A percentile compares a stretch with the other conserved stretches of the same genome.
Conservation (phyloP, 2,797 vertebrate genomes). For the Pristis pectinata region DNA sequence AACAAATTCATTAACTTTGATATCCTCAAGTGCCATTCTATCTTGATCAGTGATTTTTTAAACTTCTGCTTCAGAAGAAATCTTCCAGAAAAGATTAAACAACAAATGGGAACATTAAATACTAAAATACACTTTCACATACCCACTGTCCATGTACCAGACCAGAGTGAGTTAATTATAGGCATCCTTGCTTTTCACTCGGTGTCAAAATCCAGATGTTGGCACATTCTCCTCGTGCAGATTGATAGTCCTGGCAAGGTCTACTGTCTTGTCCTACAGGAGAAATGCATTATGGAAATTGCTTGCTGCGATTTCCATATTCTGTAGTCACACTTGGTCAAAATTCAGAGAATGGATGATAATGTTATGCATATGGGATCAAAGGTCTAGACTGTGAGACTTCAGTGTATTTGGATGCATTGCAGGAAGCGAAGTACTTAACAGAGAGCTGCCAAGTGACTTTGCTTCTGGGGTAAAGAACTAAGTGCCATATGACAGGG, state of each 20-base stretch:
- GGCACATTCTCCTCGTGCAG: background rate
- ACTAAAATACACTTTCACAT: background rate
- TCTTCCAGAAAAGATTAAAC: too few relatives aligned
- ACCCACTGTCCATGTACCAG: background rate
- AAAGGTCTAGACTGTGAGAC: background rate
- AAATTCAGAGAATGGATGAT: background rate
- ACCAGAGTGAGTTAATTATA: background rate
- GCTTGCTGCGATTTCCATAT: background rate
- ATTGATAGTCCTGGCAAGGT: background rate
- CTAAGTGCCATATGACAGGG: background rate
- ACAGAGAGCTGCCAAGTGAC: background rate
- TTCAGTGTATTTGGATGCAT: background rate
- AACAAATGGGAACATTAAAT: too few relatives aligned
- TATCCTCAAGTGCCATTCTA: too few relatives aligned
- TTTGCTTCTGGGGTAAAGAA: background rate
- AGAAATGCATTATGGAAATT: background rate
- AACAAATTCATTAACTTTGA: too few relatives aligned
- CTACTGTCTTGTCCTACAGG: background rate
- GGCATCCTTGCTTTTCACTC: background rate
- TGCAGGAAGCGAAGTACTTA: background rate
- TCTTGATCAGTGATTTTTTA: too few relatives aligned
- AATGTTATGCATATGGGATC: background rate
- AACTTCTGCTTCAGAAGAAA: too few relatives aligned
- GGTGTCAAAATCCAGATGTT: background rate
- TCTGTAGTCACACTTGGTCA: background rate